Base-by-base conservation (phyloP, 2,888 invertebrate genomes). In the Troides aeacus region DNA sequence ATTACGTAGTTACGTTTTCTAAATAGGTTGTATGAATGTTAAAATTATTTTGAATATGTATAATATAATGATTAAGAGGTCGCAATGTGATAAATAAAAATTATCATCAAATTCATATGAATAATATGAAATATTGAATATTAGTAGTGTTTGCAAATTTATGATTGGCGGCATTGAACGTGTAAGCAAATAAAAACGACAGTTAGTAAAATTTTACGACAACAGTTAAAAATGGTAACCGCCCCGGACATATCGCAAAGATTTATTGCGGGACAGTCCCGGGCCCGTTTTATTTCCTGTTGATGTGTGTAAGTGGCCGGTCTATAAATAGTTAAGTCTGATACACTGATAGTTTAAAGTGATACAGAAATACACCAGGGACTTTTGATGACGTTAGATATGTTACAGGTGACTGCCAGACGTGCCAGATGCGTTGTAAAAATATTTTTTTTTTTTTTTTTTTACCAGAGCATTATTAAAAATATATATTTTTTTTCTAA, bases 251-350 rank as follows among this genome's bases (percentile, higher is more conserved):
- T 68, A 58, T 36, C 10, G 6, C 23, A 3, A 36, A 30, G 58
- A 68, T 59, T 60, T 68, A 68, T 68, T 53, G 24, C 36, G 58
- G 17, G 57, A 46, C 57, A 39, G 58, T 50, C 18, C 59, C 30
- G 56, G 59, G 64, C 64, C 60, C 7, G 61, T 61, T 69, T 64
- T 64, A 69, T 64, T 61, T 69, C 56, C 61, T 60, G 53, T 56
- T 64, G 64, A 64, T 60, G 23, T 50, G 68, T 53, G 64, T 69
- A 59, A 59, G 58, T 58, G 58, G 63, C 17, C 36, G 18, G 4
- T 36, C 46, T 53, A 59, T 63, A 60, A 68, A 64, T 59, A 64
- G 59, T 7, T 18, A 42, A 50, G 23, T 60, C 59, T 50, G 2
- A 53, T 64, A 69, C 53, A 64, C 57, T 58, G 23, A 42, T 24